These are phyloP conservation scores for Styela clava DNA, from an alignment of 23 tunicate species.

Conservation along the genomic window DNA sequence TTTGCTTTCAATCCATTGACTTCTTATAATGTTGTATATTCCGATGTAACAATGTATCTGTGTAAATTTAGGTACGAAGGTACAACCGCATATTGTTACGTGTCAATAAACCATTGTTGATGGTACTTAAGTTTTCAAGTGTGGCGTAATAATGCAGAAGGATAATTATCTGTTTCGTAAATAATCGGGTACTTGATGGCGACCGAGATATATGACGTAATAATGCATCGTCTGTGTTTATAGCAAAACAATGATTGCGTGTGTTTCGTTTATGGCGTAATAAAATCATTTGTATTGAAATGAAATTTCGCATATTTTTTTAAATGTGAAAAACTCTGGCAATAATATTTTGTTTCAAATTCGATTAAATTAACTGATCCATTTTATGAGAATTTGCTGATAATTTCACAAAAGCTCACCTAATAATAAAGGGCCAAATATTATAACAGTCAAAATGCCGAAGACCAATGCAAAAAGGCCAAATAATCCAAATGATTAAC, in stretches of 20 bases:
- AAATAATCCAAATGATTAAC: no score
- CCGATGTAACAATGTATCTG: not conserved
- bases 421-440: no score
- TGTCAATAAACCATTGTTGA: not conserved
- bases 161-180: not conserved
- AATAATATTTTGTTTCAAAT: no score
- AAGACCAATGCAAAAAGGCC: no score
- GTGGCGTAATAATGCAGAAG: not conserved
- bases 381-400: no score
- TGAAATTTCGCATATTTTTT: no score
- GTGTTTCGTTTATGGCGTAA: not conserved
- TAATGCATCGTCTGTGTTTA: not conserved
- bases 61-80: not conserved
- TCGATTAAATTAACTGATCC: no score
- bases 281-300: no score
- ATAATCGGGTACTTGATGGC: not conserved
- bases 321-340: no score
- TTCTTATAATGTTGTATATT: not conserved
- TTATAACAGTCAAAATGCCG: no score
- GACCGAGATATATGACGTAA: not conserved
- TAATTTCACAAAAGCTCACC: no score
- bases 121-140: not conserved
- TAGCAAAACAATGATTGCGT: not conserved
- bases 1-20: not conserved
- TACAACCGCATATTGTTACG: not conserved